Evolutionary conservation across 1,140 invertebrate species (phyloP), one percentile per base, ranked within the genome.

Genomic region (Aphis gossypii): DNA sequence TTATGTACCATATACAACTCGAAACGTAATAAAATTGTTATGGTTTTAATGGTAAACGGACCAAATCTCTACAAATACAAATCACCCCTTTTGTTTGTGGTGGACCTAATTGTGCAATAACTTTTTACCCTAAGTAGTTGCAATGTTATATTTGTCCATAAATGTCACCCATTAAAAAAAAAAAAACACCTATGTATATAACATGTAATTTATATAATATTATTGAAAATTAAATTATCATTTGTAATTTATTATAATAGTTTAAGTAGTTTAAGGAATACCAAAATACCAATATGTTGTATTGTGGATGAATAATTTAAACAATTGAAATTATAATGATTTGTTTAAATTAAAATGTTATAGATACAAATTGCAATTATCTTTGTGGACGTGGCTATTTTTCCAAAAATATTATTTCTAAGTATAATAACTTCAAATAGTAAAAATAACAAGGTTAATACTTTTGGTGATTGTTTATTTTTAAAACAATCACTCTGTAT

Each of bases 41-140:
- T 46, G 44, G 41, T 86, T 86, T 86, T 86, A 86, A 86, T 46
- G 44, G 23, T 41, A 84, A 76, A 76, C 60, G 60, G 60, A n/a
- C 60, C 60, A 76, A 76, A 76, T 76, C 60, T 76, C n/a, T n/a
- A n/a, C 60, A 76, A 76, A 76, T n/a, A 76, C 60, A 76, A 76
- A 76, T 76, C 60, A 35, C 60, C 60, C 14, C 30, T n/a, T 35
- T 76, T 18, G 30, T 76, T 14, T 0, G 8, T 68, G 30, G 11
- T 11, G 30, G 60, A n/a, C 60, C 30, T 76, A 76, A 76, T 76
- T 76, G 60, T 76, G 4, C 30, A n/a, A 76, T 76, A 18, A 76
- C n/a, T 76, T n/a, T 76, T n/a, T 76, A 76, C 30, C 60, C 30
- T 76, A 76, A 76, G 11, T 35, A 76, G 30, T 76, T n/a, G 4